A percentile compares a stretch with the other conserved stretches of the same genome.
phyloP scores from a whole-genome alignment of 2,113 vertebrate genomes.

The Anseranas semipalmata region DNA sequence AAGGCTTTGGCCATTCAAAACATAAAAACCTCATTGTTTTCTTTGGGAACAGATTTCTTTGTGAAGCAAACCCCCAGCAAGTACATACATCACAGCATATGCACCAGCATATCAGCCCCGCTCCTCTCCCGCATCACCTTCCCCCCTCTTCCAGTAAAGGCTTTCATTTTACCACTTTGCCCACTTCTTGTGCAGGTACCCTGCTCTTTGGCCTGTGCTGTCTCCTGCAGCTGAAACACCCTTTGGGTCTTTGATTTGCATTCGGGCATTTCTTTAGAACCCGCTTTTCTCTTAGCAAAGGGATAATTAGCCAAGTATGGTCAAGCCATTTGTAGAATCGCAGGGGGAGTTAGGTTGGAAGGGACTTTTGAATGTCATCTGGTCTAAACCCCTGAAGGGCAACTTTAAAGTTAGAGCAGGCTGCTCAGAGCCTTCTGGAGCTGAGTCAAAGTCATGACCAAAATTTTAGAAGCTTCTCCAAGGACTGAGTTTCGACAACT shows the following conservation, averaged over 20 bases:
- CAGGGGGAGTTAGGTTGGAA: not conserved
- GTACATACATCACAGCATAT: not conserved
- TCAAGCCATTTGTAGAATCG: not conserved
- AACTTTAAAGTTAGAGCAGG: not conserved
- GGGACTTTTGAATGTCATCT: not conserved
- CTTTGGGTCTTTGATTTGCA: not conserved
- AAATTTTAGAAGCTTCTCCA: not conserved
- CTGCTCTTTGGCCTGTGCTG: not conserved
- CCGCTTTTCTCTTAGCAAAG: not conserved
- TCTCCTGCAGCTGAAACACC: not conserved
- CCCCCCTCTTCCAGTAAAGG: not conserved
- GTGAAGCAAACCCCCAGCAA: slow-evolving; percentile 17
- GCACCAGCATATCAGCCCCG: not conserved
- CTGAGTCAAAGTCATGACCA: not conserved
- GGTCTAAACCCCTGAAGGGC: not conserved
- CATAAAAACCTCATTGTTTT: slow-evolving; percentile 58
- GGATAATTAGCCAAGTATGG: not conserved
- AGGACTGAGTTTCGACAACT: not conserved
- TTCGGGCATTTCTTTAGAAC: not conserved
- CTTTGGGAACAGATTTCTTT: slow-evolving; percentile 44
- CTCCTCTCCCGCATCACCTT: not conserved
- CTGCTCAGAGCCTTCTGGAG: not conserved
- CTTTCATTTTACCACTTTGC: not conserved
- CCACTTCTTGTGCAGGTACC: not conserved
- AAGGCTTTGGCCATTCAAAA: slow-evolving; percentile 53